Evolutionary conservation across 1,140 invertebrate species (phyloP), one percentile per base, ranked within the genome.

Genomic region (Drosophila teissieri): DNA sequence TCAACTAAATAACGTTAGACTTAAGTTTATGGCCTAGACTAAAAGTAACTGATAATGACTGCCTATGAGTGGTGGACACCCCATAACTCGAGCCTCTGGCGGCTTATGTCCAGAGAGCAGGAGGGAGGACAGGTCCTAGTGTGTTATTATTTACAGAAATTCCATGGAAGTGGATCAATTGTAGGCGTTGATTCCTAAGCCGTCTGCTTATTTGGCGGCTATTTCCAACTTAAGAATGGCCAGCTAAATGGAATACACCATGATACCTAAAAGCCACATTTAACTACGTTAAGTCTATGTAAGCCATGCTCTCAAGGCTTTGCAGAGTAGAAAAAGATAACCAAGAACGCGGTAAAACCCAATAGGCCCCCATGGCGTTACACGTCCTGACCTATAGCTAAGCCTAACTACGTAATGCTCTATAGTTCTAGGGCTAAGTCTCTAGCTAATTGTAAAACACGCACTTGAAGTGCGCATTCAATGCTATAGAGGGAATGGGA

Each of bases 201-300:
- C 40, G 8, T 17, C 8, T 15, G 24, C n/a, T 11, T 15, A 10
- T 2, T 15, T 49, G 27, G 24, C 48, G 15, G 22, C 45, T 31
- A 15, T 5, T 15, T 31, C 15, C 24, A 49, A 27, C 24, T 31
- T 11, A n/a, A 10, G 6, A 36, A 36, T 34, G 27, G 24, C n/a
- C 3, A 31, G 27, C 27, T 36, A 36, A 52, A 52, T 52, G 49
- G 31, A 52, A 12, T 19, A 17, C 15, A 14, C 15, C 49, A 36
- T 12, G 49, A 17, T 19, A 19, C 15, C 31, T 31, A 52, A 68
- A 55, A 78, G 37, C 68, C 73, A 77, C 48, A 75, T 74, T 70
- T 68, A 82, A 64, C 70, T 83, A 83, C 75, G 75, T 83, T 83
- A 78, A 82, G 81, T 79, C 79, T 78, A 82, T 80, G 74, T 78